Base-by-base conservation (phyloP, 1,140 invertebrate genomes). In the Lasaia peninsularis region DNA sequence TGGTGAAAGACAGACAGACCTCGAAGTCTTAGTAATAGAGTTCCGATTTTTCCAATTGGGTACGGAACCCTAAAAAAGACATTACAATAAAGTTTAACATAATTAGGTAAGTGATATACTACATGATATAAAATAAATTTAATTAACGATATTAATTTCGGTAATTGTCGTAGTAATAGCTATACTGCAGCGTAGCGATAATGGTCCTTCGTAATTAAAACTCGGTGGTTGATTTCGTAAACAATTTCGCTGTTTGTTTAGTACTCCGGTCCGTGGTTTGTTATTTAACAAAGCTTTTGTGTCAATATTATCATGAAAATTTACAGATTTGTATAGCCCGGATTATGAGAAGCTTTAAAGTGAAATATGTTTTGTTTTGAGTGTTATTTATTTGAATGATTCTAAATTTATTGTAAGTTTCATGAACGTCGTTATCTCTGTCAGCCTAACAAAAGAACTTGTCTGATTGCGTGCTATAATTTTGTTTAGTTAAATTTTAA, bases 241-340 rank as follows among this genome's bases (percentile, higher is more conserved):
- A 44, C 40, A 44, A 44, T 44, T 44, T 44, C 40, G 10, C 10
- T 44, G 40, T 44, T 44, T 44, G 40, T 44, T 44, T 44, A 44
- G 40, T 44, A 44, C 40, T 20, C 18, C 3, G 9, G 16, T 44
- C 16, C 20, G 44, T 11, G 44, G 44, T 48, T 21, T 24, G 10
- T 40, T 48, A 48, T 48, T 48, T 48, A 20, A 48, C 44, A 48
- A 48, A 48, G 44, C 44, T 48, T 48, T 24, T 48, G 44, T 48
- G 44, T 48, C 20, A 48, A 48, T 48, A 21, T 21, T 21, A 48
- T 48, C n/a, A 48, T 24, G 44, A 48, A 48, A 21, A 48, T 11
- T 48, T 48, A 48, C 44, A 21, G 18, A 20, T 18, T 48, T 48
- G 16, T 48, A 20, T 20, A 20, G 18, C 40, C 4, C 5, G 11